Base-by-base conservation (phyloP, 2,888 invertebrate genomes). In the Caenorhabditis panamensis region DNA sequence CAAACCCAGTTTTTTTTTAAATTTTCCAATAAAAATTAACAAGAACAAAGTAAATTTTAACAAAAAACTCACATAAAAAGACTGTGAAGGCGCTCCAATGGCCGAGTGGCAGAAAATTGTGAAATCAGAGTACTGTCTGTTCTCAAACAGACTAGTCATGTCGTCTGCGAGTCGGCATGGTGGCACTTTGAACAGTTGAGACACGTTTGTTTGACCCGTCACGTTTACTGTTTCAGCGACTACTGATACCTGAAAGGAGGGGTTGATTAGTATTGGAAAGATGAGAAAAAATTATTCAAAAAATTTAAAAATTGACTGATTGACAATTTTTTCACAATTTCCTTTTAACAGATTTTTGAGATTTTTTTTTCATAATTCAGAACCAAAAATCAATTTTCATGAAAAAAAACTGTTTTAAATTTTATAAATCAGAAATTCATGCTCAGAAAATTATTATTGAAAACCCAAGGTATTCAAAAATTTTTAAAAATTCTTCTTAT, bases 181-280 rank as follows among this genome's bases (percentile, higher is more conserved):
- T 94, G 95, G 93, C 94, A 82, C 83, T 78, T 85, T 86, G 80
- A 89, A 88, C 18, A 80, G 49, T 61, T 87, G 88, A 26, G 85
- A 78, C 5, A 86, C 77, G 66, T 84, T 86, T 53, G 85, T 96
- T 93, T 99, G 98, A 86, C 98, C 98, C 89, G 97, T 97, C 91
- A 98, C 96, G 93, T 99, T 99, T 91, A 98, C 96, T 92, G 97
- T 97, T 93, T 99, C 98, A 78, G 98, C 97, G 62, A 99, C 98
- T 54, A 99, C 98, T 92, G 95, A 95, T 87, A 96, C 89, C 84
- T 89, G 78, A 36, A 86, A 71, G 3, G 9, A 13, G 9, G 9
- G 3, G 51, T 20, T n/a, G 5, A 54, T 16, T n/a, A 11, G 3
- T 61, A 13, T 24, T 6, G 36, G 26, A 49, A 18, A 51, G 5